A percentile compares a stretch with the other conserved stretches of the same genome.
Evolutionary conservation across 2,113 vertebrate species (phyloP).

Genomic region (Pontoporia blainvillei): DNA sequence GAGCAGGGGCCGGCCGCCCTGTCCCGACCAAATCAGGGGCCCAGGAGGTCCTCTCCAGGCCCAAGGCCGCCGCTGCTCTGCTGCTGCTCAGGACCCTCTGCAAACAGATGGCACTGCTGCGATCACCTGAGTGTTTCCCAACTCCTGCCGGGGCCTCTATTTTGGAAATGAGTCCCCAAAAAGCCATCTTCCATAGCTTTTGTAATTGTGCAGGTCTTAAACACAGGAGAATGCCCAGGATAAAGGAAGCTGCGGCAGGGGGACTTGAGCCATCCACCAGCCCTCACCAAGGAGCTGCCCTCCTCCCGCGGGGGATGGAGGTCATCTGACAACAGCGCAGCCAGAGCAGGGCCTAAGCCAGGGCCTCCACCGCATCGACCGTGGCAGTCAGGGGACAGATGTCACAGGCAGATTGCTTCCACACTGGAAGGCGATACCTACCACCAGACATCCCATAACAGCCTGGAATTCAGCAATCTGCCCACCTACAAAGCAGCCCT

Average conservation of each 20-base stretch:
- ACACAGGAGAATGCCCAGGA: not conserved
- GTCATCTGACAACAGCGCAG: not conserved
- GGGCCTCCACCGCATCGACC: not conserved
- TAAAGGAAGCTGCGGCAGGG: not conserved
- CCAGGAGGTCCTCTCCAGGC: not conserved
- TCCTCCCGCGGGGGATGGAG: not conserved
- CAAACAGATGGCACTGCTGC: not conserved
- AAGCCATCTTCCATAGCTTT: not conserved
- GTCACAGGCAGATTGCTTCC: not conserved
- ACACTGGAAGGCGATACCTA: not conserved
- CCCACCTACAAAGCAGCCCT: not conserved
- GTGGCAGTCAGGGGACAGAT: not conserved
- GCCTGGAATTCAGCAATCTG: not conserved
- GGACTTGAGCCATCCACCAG: too few relatives aligned
- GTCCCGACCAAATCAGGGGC: not conserved
- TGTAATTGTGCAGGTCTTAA: not conserved
- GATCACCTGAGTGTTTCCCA: not conserved
- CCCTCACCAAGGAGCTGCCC: not conserved
- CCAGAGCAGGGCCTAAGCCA: not conserved
- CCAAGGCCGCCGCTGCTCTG: rapidly evolving
- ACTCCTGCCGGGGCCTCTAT: not conserved
- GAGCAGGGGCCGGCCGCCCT: rapidly evolving
- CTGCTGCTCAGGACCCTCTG: not conserved
- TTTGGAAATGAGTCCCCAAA: not conserved
- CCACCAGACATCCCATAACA: not conserved